Percentiles rank a stretch among this genome's conserved stretches.
Conservation (phyloP, 2,113 vertebrate species). For the Triplophysa dalaica region DNA sequence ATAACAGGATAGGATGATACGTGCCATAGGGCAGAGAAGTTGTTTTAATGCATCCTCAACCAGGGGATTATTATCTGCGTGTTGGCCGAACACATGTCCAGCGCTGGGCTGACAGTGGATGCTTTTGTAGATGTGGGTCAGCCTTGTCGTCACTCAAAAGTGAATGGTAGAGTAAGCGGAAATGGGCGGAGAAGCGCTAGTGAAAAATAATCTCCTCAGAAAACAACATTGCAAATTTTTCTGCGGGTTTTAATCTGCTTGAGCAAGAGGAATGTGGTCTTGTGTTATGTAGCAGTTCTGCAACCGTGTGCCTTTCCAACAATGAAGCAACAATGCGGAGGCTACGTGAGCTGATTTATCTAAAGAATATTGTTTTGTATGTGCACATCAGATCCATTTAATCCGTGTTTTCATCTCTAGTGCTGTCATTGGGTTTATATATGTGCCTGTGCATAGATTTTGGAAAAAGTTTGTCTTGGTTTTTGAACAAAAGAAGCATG, state of each 20-base stretch:
- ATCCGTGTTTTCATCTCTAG: conserved; percentile 33
- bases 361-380: conserved; percentile 31
- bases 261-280: conserved; percentile 39
- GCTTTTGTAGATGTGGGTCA: conserved; percentile 25
- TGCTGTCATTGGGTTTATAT: not conserved
- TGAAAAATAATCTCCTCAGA: conserved; percentile 61
- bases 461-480: not conserved
- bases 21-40: not conserved
- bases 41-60: conserved; percentile 11
- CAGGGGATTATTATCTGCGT: not conserved
- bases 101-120: not conserved
- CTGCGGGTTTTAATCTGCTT: conserved; percentile 54
- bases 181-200: conserved; percentile 42
- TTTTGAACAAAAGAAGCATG: not conserved
- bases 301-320: conserved; percentile 24
- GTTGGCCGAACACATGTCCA: conserved; percentile 2
- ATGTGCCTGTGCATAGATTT: not conserved
- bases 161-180: conserved; percentile 27
- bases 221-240: conserved; percentile 40
- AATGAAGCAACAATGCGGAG: conserved; percentile 6
- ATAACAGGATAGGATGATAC: not conserved
- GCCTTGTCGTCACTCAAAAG: conserved; percentile 35
- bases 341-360: conserved; percentile 34
- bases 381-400: conserved; percentile 33
- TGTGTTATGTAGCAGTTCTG: conserved; percentile 50